Conservation (phyloP, 1,140 invertebrate species). For the Ridgeia piscesae region DNA sequence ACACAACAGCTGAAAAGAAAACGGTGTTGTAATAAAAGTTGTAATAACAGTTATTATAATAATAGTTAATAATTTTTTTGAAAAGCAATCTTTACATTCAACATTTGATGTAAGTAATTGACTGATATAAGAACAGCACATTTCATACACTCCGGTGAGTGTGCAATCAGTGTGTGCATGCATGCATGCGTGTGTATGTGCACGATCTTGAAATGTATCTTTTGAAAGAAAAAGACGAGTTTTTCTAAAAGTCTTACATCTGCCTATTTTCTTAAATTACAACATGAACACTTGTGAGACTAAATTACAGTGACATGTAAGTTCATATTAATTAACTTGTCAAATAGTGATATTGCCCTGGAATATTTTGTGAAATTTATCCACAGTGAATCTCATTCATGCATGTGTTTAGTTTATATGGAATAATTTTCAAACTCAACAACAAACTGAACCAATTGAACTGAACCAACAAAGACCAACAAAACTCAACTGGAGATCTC, state of each 20-base stretch:
- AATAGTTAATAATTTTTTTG: no score
- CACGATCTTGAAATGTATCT: no score
- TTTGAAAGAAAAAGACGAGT: no score
- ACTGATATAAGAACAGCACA: no score
- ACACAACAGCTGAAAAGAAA: background rate
- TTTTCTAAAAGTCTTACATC: no score
- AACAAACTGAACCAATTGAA: background rate
- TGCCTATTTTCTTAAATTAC: background rate
- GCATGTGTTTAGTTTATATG: background rate
- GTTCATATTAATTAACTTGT: background rate
- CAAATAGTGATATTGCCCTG: background rate
- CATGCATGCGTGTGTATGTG: no score
- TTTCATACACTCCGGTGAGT: no score
- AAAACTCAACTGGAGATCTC: background rate
- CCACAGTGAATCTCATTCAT: background rate
- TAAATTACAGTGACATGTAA: background rate
- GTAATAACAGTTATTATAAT: no score
- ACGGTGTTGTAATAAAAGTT: background rate
- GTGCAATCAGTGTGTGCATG: no score
- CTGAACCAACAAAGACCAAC: background rate
- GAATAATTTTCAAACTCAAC: background rate
- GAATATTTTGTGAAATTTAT: background rate
- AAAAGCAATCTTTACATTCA: no score
- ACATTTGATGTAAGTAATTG: no score
- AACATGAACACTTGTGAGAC: background rate